phyloP scores from a whole-genome alignment of 2,113 vertebrate species.

The Campylorhamphus procurvoides region DNA sequence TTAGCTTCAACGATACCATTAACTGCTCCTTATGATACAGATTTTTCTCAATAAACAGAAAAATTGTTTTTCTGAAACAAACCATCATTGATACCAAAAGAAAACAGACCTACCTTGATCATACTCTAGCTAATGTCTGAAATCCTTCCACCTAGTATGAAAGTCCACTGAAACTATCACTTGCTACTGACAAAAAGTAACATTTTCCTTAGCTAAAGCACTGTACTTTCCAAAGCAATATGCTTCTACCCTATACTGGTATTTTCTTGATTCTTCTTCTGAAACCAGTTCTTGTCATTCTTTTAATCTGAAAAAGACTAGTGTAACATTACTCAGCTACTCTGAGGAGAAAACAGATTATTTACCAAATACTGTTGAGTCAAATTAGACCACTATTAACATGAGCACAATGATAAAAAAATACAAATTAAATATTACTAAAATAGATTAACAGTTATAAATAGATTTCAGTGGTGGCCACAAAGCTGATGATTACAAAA shows the following conservation, averaged over 20 bases:
- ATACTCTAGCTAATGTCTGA: not conserved
- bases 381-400: not conserved
- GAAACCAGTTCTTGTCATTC: not conserved
- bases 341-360: not conserved
- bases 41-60: accelerated
- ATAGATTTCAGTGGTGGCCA: not conserved
- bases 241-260: not conserved
- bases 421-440: not conserved
- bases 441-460: not conserved
- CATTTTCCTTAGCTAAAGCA: not conserved
- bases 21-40: not conserved
- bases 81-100: not conserved
- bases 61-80: not conserved
- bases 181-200: not conserved
- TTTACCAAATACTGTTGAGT: not conserved
- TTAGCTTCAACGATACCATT: not conserved
- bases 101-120: not conserved
- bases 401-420: not conserved
- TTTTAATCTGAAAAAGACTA: not conserved
- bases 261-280: not conserved
- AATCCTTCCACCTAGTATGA: not conserved
- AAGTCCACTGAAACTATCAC: not conserved
- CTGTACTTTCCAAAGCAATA: not conserved
- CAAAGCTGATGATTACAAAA: not conserved
- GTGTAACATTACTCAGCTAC: not conserved